Percentiles rank a stretch among this genome's conserved stretches.
These are phyloP conservation scores for Sula dactylatra DNA, from an alignment of 2,113 vertebrate species.

Conservation along the genomic window DNA sequence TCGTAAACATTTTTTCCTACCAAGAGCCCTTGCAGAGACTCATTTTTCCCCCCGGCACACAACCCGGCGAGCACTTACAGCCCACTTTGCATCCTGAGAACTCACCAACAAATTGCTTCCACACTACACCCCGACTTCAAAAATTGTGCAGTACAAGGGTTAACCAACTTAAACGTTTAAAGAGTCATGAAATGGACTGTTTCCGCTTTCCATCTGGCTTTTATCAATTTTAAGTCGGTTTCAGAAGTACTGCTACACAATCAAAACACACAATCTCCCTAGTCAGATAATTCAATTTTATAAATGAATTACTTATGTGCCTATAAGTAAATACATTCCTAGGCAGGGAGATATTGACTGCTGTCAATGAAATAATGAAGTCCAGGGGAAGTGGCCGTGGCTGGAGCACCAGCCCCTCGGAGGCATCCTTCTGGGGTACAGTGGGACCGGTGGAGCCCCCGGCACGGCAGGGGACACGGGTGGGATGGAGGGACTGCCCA, in stretches of 20 bases:
- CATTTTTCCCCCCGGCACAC: neutral
- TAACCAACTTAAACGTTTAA: constrained; percentile 77
- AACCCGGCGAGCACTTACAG: neutral
- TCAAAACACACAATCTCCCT: constrained; percentile 75
- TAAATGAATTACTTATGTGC: constrained; percentile 81
- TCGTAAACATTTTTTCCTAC: neutral
- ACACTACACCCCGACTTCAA: constrained; percentile 38
- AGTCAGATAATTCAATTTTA: constrained; percentile 82
- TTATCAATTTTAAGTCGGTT: constrained; percentile 72
- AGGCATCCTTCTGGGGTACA: neutral
- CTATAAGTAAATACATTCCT: constrained; percentile 76
- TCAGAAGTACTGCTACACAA: constrained; percentile 75
- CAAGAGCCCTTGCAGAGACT: neutral
- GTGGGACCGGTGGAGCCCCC: neutral
- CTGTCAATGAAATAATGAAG: constrained; percentile 74
- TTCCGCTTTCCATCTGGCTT: constrained; percentile 80
- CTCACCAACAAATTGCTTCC: constrained; percentile 74
- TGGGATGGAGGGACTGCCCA: neutral
- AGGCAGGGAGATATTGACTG: constrained; percentile 57
- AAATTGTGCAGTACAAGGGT: constrained; percentile 68
- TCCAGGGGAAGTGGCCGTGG: constrained; percentile 15
- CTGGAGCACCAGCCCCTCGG: neutral
- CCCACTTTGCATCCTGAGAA: constrained; percentile 50
- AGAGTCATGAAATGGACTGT: constrained; percentile 78
- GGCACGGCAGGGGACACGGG: fast-evolving